Evolutionary conservation across 2,888 invertebrate species (phyloP), one percentile per base, ranked within the genome.

Genomic region (Scaptomyza parva): DNA sequence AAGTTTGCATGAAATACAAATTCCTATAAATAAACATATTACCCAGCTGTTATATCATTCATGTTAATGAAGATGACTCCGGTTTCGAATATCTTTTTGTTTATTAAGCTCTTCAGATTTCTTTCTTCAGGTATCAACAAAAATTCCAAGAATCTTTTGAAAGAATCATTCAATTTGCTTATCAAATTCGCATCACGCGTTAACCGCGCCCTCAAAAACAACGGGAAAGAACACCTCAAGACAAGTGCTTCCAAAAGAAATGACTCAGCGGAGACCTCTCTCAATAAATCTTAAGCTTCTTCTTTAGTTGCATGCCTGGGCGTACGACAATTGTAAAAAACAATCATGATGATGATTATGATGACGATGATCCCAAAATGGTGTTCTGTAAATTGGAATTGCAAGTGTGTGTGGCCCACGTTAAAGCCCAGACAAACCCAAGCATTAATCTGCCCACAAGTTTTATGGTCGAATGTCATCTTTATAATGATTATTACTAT

Each of bases 361-460:
- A 14, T 24, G 4, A 28, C 26, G 44, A 33, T 41, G 41, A 47
- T 45, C 86, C 83, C 57, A 78, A 82, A 69, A 80, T 69, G 83
- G 86, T 67, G 66, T 62, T 86, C 80, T 76, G 69, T 74, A 70
- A 68, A 83, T 71, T 80, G 59, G 33, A 47, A 80, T 70, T 78
- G 62, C 67, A 76, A 8, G 12, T n/a, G 22, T 14, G 11, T 11
- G 22, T 14, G 5, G 28, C 80, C 80, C 79, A 85, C 80, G 67
- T 60, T 9, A 12, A 44, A 7, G 5, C 9, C 44, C 61, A 57
- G 71, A 57, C 70, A 78, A 76, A 28, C 80, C 78, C 66, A 54
- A 30, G 33, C 65, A 69, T 24, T 39, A 14, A 11, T 50, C 71
- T 47, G 22, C 66, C 63, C 57, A 76, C 68, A 28, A 55, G 4